Evolutionary conservation across 1,140 invertebrate genomes (phyloP).

Genomic region (Patella vulgata): DNA sequence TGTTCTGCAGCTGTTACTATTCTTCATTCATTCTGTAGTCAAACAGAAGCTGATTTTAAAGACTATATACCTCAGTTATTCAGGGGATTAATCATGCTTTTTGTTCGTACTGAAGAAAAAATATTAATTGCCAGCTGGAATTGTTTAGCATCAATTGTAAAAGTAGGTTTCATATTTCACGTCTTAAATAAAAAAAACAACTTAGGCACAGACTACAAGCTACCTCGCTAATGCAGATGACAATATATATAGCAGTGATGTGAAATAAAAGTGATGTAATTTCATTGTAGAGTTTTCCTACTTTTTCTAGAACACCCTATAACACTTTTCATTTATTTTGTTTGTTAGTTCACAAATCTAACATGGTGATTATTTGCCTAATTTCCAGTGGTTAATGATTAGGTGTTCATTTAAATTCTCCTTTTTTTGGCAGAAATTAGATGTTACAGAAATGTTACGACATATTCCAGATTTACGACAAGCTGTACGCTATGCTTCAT

Average conservation of each 20-base stretch:
- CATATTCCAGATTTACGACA: conserved; percentile 90
- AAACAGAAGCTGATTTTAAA: conserved; percentile 84
- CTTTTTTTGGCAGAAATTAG: conserved; percentile 74
- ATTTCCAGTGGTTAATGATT: too few species aligned
- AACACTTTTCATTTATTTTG: too few species aligned
- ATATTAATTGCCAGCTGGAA: conserved; percentile 89
- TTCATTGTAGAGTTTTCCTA: too few species aligned
- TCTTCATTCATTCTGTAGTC: conserved; percentile 87
- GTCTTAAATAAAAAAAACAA: too few species aligned
- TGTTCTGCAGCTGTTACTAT: conserved; percentile 83
- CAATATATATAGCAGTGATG: too few species aligned
- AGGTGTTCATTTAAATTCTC: too few species aligned
- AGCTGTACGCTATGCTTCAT: conserved; percentile 88
- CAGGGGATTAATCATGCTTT: conserved; percentile 85
- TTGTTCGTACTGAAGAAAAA: conserved; percentile 82
- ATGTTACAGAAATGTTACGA: conserved; percentile 81
- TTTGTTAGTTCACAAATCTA: too few species aligned
- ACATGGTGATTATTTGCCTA: too few species aligned
- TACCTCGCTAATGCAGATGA: too few species aligned
- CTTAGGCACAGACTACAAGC: too few species aligned
- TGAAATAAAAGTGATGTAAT: too few species aligned
- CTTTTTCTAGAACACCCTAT: too few species aligned
- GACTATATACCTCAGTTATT: conserved; percentile 88
- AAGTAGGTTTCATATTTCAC: conserved; percentile 71
- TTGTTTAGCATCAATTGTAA: conserved; percentile 88